A percentile compares a stretch with the other conserved stretches of the same genome.
Evolutionary conservation across 2,797 vertebrate species (phyloP).

Genomic region (Aplochiton taeniatus): DNA sequence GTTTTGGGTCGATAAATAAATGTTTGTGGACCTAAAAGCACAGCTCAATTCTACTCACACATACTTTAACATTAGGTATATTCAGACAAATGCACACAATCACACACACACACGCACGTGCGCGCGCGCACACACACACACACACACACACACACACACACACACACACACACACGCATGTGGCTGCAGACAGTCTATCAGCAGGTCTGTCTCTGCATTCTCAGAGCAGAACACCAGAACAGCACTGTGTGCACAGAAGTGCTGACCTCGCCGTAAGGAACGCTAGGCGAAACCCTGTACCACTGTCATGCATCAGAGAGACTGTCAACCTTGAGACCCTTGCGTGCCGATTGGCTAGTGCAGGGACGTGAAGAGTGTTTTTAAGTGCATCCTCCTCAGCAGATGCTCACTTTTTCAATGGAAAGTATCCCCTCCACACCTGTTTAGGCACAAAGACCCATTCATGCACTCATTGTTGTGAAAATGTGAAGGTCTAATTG

Average conservation of each 20-base stretch:
- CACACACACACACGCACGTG: slow-evolving; percentile 5
- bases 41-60: too few species aligned
- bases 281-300: slow-evolving; percentile 36
- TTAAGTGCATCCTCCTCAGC: slow-evolving; percentile 28
- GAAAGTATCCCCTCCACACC: too few species aligned
- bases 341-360: slow-evolving; percentile 17
- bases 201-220: slow-evolving; percentile 28
- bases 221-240: slow-evolving; percentile 24
- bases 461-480: too few species aligned
- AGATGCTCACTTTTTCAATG: slow-evolving; percentile 20
- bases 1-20: too few species aligned
- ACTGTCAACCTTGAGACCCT: slow-evolving; percentile 51
- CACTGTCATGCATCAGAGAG: slow-evolving; percentile 55
- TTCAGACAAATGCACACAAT: not conserved
- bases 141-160: slow-evolving; percentile 20
- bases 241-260: slow-evolving; percentile 31
- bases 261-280: slow-evolving; percentile 56
- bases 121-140: slow-evolving; percentile 5
- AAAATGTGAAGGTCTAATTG: too few species aligned
- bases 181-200: slow-evolving; percentile 29
- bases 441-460: too few species aligned
- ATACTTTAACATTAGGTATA: too few species aligned
- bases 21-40: too few species aligned
- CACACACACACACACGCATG: slow-evolving; percentile 3
- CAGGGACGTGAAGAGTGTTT: slow-evolving; percentile 46